These are phyloP conservation scores for Scrobipalpa costella DNA, from an alignment of 2,888 invertebrate species.

Conservation along the genomic window DNA sequence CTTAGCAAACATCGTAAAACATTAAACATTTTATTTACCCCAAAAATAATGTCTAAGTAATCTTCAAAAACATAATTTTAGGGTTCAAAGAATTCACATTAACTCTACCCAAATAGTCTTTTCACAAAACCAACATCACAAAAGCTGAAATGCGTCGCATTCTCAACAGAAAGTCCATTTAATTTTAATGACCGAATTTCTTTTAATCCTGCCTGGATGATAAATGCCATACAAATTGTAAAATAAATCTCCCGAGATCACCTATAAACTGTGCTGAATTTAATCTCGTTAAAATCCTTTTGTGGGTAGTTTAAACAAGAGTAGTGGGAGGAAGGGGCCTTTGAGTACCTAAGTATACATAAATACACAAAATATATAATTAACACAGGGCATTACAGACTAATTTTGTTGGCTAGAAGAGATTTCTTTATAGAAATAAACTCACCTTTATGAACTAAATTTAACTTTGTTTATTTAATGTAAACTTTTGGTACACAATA, in stretches of 20 bases:
- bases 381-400: too few relatives aligned
- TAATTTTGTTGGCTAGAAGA: too few relatives aligned
- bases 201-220: constrained; percentile 63
- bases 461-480: too few relatives aligned
- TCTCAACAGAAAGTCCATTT: constrained; percentile 58
- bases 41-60: too few relatives aligned
- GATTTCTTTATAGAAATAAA: too few relatives aligned
- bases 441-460: too few relatives aligned
- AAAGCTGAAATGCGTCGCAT: constrained; percentile 42
- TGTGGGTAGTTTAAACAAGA: constrained; percentile 69
- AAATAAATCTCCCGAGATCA: constrained; percentile 72
- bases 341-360: too few relatives aligned
- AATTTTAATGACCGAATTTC: constrained; percentile 68
- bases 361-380: too few relatives aligned
- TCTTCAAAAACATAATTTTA: neutral
- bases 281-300: constrained; percentile 74
- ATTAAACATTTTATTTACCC: too few relatives aligned
- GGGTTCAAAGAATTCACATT: neutral
- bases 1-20: too few relatives aligned
- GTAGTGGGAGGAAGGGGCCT: constrained; percentile 30
- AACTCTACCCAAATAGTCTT: constrained; percentile 20
- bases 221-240: constrained; percentile 67
- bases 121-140: constrained; percentile 44
- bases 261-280: constrained; percentile 70
- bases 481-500: too few relatives aligned